These are phyloP conservation scores for Furcifer pardalis DNA, from an alignment of 2,797 vertebrate genomes.

Conservation along the genomic window DNA sequence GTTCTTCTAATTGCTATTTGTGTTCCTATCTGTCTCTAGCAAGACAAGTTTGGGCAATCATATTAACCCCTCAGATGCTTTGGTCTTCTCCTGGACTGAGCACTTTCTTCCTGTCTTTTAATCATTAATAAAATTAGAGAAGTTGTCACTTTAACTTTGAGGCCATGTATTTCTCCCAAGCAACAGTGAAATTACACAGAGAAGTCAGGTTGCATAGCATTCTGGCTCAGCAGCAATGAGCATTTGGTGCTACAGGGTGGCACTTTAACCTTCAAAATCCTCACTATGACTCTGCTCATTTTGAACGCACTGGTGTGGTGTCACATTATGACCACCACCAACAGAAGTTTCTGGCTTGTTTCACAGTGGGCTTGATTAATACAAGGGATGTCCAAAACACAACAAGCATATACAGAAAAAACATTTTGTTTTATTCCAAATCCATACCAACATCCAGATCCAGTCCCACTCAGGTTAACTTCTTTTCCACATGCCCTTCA, in stretches of 20 bases:
- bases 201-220: conserved; percentile 16
- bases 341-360: neutral
- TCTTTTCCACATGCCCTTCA: neutral
- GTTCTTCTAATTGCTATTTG: conserved; percentile 53
- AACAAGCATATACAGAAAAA: neutral
- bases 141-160: conserved; percentile 67
- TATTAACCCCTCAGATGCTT: conserved; percentile 62
- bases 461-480: neutral
- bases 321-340: neutral
- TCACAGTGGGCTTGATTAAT: neutral
- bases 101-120: conserved; percentile 9
- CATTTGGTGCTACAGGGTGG: conserved; percentile 24
- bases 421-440: conserved; percentile 4
- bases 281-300: conserved; percentile 20
- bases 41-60: conserved; percentile 47
- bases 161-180: conserved; percentile 42
- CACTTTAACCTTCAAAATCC: conserved; percentile 25
- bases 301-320: neutral
- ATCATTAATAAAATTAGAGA: conserved; percentile 67
- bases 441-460: neutral
- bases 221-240: neutral
- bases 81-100: conserved; percentile 17
- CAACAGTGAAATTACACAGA: conserved; percentile 48
- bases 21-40: conserved; percentile 48
- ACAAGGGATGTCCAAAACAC: neutral